Conservation (phyloP, 2,797 vertebrate species). For the Hypotaenidia philippensis region DNA sequence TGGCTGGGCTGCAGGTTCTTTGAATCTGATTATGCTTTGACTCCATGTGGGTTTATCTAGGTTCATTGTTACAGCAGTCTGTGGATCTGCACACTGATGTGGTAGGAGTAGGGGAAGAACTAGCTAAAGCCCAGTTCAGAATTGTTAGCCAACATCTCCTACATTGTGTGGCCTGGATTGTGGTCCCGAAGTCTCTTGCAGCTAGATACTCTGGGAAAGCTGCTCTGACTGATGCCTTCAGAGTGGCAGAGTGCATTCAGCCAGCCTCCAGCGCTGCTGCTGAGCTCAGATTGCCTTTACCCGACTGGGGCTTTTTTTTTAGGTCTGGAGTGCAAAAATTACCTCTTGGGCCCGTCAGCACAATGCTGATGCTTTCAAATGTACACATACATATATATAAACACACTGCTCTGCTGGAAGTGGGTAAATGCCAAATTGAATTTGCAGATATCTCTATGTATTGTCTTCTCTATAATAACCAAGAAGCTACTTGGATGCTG, state of each 20-base stretch:
- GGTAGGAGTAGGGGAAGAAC: not conserved
- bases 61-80: not conserved
- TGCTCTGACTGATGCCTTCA: not conserved
- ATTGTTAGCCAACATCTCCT: not conserved
- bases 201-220: not conserved
- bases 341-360: not conserved
- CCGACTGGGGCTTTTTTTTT: not conserved
- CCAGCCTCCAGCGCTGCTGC: not conserved
- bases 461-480: not conserved
- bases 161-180: not conserved
- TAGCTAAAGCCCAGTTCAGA: not conserved
- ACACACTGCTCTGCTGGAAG: not conserved
- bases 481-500: not conserved
- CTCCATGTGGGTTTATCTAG: not conserved
- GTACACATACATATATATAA: not conserved
- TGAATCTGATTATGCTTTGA: not conserved
- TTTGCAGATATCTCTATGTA: not conserved
- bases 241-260: accelerated
- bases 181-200: not conserved
- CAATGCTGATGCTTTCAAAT: not conserved
- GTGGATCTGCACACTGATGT: not conserved
- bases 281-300: not conserved
- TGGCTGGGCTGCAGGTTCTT: not conserved
- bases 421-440: not conserved
- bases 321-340: not conserved